Conservation (phyloP, 2,113 vertebrate species). For the Corythornis vintsioides region DNA sequence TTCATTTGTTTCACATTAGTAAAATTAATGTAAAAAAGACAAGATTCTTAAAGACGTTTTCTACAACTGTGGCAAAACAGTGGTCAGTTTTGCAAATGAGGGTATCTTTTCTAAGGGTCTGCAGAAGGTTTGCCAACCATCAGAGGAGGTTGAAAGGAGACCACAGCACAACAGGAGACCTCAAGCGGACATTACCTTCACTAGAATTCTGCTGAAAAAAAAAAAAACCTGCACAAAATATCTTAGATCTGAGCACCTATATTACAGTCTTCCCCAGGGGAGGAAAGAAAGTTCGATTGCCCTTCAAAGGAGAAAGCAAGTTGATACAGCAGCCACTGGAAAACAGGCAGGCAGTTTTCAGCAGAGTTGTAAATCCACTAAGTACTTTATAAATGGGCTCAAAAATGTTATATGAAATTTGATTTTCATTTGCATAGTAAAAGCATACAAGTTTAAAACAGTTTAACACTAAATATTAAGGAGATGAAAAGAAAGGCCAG, state of each 20-base stretch:
- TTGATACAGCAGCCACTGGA: not conserved
- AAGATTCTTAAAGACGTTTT: constrained; percentile 20
- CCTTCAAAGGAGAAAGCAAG: not conserved
- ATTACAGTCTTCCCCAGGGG: not conserved
- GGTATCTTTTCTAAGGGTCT: not conserved
- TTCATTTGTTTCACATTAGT: not conserved
- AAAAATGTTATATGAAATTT: not conserved
- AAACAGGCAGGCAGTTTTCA: not conserved
- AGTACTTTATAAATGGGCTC: not conserved
- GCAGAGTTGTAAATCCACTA: not conserved
- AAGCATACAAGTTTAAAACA: not conserved
- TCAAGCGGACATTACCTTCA: not conserved
- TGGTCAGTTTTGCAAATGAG: not conserved
- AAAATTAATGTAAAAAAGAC: not conserved
- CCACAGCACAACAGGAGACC: not conserved
- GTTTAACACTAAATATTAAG: not conserved
- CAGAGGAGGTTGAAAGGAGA: not conserved
- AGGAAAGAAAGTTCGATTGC: not conserved
- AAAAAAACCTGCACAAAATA: not conserved
- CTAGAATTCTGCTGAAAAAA: not conserved
- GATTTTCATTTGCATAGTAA: not conserved
- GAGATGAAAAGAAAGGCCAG: not conserved
- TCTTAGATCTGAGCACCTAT: not conserved
- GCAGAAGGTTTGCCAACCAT: not conserved
- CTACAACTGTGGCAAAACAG: not conserved